Base-by-base conservation (phyloP, 2,888 invertebrate genomes). In the Molanna angustata region DNA sequence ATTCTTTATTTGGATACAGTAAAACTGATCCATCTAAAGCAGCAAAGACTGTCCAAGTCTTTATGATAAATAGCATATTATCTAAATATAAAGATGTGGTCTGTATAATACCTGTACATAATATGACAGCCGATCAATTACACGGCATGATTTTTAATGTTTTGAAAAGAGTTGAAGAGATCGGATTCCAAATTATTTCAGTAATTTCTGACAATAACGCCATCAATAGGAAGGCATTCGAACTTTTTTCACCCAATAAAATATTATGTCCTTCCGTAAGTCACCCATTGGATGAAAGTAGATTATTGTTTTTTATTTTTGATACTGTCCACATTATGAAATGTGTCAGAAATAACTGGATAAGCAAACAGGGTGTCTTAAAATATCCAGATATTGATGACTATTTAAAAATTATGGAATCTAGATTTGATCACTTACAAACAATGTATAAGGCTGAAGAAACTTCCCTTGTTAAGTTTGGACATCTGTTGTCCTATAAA, bases 261-360 rank as follows among this genome's bases (percentile, higher is more conserved):
- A 41, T 17, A 41, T 18, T 18, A 6, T n/a, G n/a, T 7, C 41
- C 41, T 11, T 19, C n/a, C 20, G 20, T 20, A 17, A n/a, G 9
- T 41, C 41, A 41, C 20, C 41, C 41, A 4, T n/a, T 20, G 20
- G 41, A 41, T 41, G n/a, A 14, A 7, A 41, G 20, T 20, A 17
- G 41, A 41, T 9, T n/a, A 20, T 41, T 18, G 14, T 41, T 41
- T 41, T 41, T 41, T 20, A 41, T 41, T 41, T 41, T 41, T 20
- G 41, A 41, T 20, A 18, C 41, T 41, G 41, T 19, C 2, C 41
- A 41, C n/a, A 41, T 41, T 19, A 41, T 41, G 6, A 41, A 41
- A 20, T 41, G 41, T 19, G 41, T 41, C 2, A 9, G 41, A 19
- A 18, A 41, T n/a, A 41, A 41, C 20, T 41, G 41, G 41, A 17